A percentile compares a stretch with the other conserved stretches of the same genome.
These are phyloP conservation scores for Drosophila anomelani DNA, from an alignment of 2,888 invertebrate species.

Conservation along the genomic window DNA sequence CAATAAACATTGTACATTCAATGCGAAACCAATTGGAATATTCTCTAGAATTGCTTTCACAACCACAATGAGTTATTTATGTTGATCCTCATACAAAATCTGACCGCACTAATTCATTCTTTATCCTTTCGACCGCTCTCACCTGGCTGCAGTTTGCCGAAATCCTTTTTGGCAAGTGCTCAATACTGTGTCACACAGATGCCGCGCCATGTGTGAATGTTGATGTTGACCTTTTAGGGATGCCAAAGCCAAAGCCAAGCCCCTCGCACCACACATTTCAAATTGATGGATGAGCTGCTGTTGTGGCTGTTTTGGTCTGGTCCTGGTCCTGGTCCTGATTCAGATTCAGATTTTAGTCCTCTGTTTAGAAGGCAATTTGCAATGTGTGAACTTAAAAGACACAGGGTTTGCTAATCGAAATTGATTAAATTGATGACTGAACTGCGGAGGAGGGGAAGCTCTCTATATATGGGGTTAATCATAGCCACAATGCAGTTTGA, in stretches of 20 bases:
- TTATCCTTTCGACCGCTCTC: constrained; percentile 14
- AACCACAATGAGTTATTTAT: not conserved
- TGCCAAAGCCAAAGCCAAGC: constrained; percentile 34
- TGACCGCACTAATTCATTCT: constrained; percentile 21
- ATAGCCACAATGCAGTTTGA: constrained; percentile 18
- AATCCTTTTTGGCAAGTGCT: constrained; percentile 29
- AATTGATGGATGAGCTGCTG: constrained; percentile 64
- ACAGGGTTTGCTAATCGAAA: constrained; percentile 51
- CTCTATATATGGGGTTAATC: not conserved
- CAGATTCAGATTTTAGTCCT: constrained; percentile 6
- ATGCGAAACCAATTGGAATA: not conserved
- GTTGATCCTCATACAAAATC: not conserved
- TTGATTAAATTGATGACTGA: constrained; percentile 47
- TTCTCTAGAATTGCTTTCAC: not conserved
- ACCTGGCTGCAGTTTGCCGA: constrained; percentile 41
- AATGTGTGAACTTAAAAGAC: constrained; percentile 32
- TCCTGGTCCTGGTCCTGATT: constrained; percentile 9
- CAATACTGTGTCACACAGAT: constrained; percentile 32
- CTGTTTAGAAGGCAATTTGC: constrained; percentile 23
- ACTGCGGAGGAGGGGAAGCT: not conserved
- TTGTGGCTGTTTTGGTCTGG: constrained; percentile 15
- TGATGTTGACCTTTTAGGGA: constrained; percentile 64
- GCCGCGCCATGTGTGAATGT: constrained; percentile 21
- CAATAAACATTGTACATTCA: not conserved
- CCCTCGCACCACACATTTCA: constrained; percentile 13